These are phyloP conservation scores for Meloidogyne chitwoodi DNA, from an alignment of 1,140 invertebrate species.

Conservation along the genomic window DNA sequence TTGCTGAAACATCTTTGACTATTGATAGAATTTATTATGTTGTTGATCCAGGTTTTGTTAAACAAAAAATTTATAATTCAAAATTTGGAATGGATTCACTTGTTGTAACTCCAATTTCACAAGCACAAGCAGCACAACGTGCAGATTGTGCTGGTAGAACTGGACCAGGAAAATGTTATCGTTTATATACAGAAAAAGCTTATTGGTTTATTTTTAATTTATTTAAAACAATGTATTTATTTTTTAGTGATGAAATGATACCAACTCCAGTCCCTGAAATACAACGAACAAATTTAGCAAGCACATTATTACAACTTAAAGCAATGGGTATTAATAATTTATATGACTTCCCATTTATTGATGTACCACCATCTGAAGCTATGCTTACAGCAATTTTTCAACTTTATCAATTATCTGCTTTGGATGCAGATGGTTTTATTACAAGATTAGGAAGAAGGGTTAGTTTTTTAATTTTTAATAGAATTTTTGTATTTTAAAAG, in stretches of 20 bases:
- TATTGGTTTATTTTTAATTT: constrained; percentile 71
- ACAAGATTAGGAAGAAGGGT: constrained; percentile 84
- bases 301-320: constrained; percentile 88
- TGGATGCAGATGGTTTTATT: constrained; percentile 91
- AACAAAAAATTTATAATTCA: constrained; percentile 97
- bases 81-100: constrained; percentile 99
- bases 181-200: constrained; percentile 95
- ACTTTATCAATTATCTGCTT: constrained; percentile 88
- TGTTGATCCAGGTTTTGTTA: constrained; percentile 98
- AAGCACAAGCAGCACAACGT: constrained; percentile 94
- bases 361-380: constrained; percentile 90
- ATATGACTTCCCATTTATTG: constrained; percentile 99
- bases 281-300: constrained; percentile 92
- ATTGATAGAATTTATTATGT: constrained; percentile 99
- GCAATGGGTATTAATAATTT: constrained; percentile 99
- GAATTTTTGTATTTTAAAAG: constrained; percentile 60
- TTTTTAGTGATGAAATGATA: constrained; percentile 82
- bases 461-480: constrained; percentile 49
- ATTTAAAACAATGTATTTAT: no score
- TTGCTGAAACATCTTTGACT: constrained; percentile 96
- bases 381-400: constrained; percentile 95
- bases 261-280: constrained; percentile 98
- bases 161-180: constrained; percentile 92
- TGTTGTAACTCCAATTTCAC: constrained; percentile 96
- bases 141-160: constrained; percentile 91